Conservation (phyloP, 2,797 vertebrate genomes). For the Pseudochirops cupreus region DNA sequence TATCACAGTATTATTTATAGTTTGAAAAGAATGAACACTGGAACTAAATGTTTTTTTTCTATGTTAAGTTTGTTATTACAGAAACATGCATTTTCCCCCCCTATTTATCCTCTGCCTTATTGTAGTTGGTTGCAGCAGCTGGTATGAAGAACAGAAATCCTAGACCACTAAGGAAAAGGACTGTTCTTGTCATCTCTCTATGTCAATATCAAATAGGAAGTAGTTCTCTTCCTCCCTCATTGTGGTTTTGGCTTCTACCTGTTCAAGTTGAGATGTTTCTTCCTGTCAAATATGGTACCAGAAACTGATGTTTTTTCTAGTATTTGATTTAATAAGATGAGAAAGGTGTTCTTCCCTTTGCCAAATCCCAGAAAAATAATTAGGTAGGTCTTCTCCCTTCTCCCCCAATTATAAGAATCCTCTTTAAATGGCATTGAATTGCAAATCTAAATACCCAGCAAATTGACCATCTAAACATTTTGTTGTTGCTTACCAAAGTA, state of each 20-base stretch:
- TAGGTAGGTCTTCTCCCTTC: conserved; percentile 79
- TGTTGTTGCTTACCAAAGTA: conserved; percentile 52
- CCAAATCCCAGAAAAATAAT: conserved; percentile 79
- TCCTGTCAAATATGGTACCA: conserved; percentile 75
- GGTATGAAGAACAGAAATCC: neutral
- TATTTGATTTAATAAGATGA: conserved; percentile 75
- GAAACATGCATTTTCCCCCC: neutral
- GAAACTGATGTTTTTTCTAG: conserved; percentile 77
- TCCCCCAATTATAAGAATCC: conserved; percentile 80
- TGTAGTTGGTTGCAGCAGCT: neutral
- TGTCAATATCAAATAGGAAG: conserved; percentile 49
- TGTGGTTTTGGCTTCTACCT: conserved; percentile 71
- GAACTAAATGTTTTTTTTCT: neutral
- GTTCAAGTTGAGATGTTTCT: conserved; percentile 76
- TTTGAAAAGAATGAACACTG: conserved; percentile 8
- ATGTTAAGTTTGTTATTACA: neutral
- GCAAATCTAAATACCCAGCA: conserved; percentile 70
- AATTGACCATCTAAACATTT: conserved; percentile 55
- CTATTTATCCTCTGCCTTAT: neutral
- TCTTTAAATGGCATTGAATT: conserved; percentile 79
- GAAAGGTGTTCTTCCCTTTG: conserved; percentile 74
- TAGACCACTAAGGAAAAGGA: neutral
- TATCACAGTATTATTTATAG: neutral
- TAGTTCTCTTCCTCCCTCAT: conserved; percentile 17
- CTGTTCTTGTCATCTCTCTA: neutral